Percentiles rank a stretch among this genome's conserved stretches.
phyloP scores from a whole-genome alignment of 1,140 invertebrate species.

The Belonocnema kinseyi region DNA sequence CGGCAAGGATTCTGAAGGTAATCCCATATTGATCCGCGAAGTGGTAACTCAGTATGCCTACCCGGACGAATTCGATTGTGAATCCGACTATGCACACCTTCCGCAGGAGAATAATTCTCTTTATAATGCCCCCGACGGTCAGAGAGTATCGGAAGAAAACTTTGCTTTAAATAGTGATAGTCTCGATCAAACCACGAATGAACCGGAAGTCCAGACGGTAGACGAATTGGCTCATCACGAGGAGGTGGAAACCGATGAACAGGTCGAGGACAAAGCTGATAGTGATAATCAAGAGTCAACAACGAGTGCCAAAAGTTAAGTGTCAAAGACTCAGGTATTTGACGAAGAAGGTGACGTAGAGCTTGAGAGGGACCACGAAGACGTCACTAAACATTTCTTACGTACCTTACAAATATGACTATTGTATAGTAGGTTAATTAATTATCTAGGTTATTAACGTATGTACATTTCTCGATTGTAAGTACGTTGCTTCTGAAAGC shows the following conservation, averaged over 20 bases:
- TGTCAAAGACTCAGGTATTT: slow-evolving; percentile 49
- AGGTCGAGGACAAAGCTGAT: slow-evolving; percentile 23
- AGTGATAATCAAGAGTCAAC: slow-evolving; percentile 47
- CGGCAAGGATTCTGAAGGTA: slow-evolving; percentile 67
- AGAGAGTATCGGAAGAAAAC: neutral
- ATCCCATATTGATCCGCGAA: slow-evolving; percentile 71
- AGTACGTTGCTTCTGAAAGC: too few relatives aligned
- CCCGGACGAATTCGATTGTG: slow-evolving; percentile 50
- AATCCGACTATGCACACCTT: slow-evolving; percentile 29
- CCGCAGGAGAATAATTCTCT: neutral
- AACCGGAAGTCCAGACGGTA: slow-evolving; percentile 39
- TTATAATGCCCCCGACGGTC: neutral
- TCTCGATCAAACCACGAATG: slow-evolving; percentile 6
- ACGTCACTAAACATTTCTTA: slow-evolving; percentile 42
- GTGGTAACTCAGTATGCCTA: slow-evolving; percentile 51
- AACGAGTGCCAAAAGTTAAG: slow-evolving; percentile 65
- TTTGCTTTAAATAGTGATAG: slow-evolving; percentile 12
- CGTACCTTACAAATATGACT: slow-evolving; percentile 31
- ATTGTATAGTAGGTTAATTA: slow-evolving; percentile 37
- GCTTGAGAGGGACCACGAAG: slow-evolving; percentile 51
- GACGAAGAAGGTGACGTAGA: slow-evolving; percentile 34
- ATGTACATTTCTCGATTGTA: slow-evolving; percentile 3
- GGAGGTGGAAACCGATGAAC: slow-evolving; percentile 43
- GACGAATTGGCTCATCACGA: slow-evolving; percentile 51
- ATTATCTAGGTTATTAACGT: slow-evolving; percentile 23